Conservation (phyloP, 2,888 invertebrate genomes). For the Luffia ferchaultella region DNA sequence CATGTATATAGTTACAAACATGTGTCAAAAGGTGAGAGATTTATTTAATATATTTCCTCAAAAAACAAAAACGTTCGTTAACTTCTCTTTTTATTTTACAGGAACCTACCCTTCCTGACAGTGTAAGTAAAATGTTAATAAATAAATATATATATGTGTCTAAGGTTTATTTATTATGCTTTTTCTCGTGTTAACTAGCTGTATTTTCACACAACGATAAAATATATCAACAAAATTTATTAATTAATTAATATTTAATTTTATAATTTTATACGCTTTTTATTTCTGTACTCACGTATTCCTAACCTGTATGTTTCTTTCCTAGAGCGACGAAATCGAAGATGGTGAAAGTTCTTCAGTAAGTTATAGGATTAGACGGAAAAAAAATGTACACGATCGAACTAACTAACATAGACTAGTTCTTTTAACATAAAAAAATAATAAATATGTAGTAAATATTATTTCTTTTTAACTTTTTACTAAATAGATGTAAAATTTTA, state of each 20-base stretch:
- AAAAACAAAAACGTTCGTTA: constrained; percentile 24
- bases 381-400: too few species aligned
- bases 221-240: neutral
- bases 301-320: neutral
- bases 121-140: constrained; percentile 40
- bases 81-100: constrained; percentile 27
- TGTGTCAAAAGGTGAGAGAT: constrained; percentile 1
- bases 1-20: neutral
- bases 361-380: too few species aligned
- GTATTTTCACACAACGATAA: neutral
- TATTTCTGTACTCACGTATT: neutral
- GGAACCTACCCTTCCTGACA: constrained; percentile 26
- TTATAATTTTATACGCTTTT: neutral
- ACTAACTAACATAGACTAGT: too few species aligned
- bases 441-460: too few species aligned
- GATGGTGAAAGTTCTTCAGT: neutral
- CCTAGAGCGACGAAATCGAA: neutral
- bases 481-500: too few species aligned
- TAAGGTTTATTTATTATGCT: too few species aligned
- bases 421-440: too few species aligned
- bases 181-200: neutral
- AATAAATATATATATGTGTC: too few species aligned
- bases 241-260: neutral
- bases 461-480: too few species aligned
- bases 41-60: neutral